A percentile compares a stretch with the other conserved stretches of the same genome.
Evolutionary conservation across 2,888 invertebrate species (phyloP).

Genomic region (Andrena dorsata): DNA sequence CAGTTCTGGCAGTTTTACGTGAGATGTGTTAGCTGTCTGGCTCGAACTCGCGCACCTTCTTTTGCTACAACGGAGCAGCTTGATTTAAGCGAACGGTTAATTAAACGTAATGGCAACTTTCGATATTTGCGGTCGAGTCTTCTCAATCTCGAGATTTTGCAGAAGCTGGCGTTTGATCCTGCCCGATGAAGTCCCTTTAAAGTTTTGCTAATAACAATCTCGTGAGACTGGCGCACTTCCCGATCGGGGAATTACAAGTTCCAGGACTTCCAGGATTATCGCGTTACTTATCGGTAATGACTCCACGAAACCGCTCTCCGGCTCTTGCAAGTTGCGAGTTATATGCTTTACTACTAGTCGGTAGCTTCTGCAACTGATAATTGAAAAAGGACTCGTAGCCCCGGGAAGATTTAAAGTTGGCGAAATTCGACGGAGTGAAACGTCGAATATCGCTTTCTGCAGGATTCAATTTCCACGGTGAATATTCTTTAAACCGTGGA

Average conservation of each 20-base stretch:
- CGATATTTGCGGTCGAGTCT: neutral
- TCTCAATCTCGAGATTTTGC: neutral
- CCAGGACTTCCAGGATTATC: conserved; percentile 47
- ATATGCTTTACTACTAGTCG: conserved; percentile 7
- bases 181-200: neutral
- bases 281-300: conserved; percentile 49
- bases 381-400: conserved; percentile 28
- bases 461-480: neutral
- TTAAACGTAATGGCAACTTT: conserved; percentile 9
- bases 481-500: conserved; percentile 3
- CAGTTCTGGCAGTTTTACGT: too few species aligned
- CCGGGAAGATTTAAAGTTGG: neutral
- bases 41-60: neutral
- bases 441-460: neutral
- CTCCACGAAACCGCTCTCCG: conserved; percentile 37
- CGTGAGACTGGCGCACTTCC: conserved; percentile 11
- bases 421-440: neutral
- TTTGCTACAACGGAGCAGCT: neutral
- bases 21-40: too few species aligned
- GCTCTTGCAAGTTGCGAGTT: conserved; percentile 46
- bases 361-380: conserved; percentile 2
- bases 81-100: conserved; percentile 8
- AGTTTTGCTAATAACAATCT: conserved; percentile 40
- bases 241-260: conserved; percentile 49
- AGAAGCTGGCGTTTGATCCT: neutral